Evolutionary conservation across 92 coral and sea anemone species (phyloP), one percentile per base, ranked within the genome.

Genomic region (Actinernus sp.): DNA sequence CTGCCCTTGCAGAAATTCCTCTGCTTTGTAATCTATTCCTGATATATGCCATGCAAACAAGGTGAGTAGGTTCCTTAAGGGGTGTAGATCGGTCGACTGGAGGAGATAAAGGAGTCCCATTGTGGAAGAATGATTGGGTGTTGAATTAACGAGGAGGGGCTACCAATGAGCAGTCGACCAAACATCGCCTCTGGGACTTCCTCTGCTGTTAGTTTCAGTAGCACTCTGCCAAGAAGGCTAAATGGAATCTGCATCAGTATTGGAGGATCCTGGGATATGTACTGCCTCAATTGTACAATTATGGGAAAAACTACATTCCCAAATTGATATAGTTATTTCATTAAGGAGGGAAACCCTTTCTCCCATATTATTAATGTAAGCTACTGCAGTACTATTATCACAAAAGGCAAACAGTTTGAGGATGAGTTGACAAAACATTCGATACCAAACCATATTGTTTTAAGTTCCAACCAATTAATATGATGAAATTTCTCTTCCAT

Each of bases 1-100:
- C 38, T 49, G 74, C 63, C 62, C 54, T 66, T 11, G 39, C 26
- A 49, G 74, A 66, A 51, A 66, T 51, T 66, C 74, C 65, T 66
- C 46, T 29, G 48, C 24, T 43, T 46, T 66, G 46, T 11, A 52
- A 31, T 32, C 40, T 49, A 48, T 49, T 14, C 63, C 65, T 55
- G 75, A 32, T 32, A 53, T 39, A 67, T 52, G 64, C 75, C 64
- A 68, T 55, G 40, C 53, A n/a, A n/a, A n/a, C n/a, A n/a, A n/a
- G n/a, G n/a, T n/a, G 66, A 32, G 37, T 54, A 68, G 67, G 39
- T 65, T 55, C 26, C 38, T 32, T n/a, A 65, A 47, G 16, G 59
- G 73, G 18, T 33, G 47, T 9, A 65, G 61, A 1, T 5, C 7
- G 55, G 56, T 43, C 21, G 58, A 58, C 30, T 39, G 62, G 4